Evolutionary conservation across 1,140 invertebrate genomes (phyloP).

Genomic region (Apis florea): DNA sequence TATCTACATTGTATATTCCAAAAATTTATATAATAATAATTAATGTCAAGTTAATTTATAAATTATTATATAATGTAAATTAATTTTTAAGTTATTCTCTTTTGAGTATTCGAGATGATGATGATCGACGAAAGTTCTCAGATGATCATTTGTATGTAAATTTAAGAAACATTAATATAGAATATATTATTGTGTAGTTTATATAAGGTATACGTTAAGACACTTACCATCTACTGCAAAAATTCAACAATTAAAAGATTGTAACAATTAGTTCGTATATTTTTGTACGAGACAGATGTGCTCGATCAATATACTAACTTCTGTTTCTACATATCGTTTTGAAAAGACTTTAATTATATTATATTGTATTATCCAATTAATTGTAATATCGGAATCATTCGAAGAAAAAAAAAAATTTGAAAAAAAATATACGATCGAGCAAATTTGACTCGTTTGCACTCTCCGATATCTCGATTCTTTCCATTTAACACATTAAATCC

Average conservation of each 20-base stretch:
- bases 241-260: conserved; percentile 79
- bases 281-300: conserved; percentile 36
- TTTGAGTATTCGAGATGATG: not conserved
- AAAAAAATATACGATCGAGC: conserved; percentile 14
- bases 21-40: not conserved
- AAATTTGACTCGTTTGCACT: conserved; percentile 27
- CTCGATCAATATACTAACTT: not conserved
- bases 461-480: conserved; percentile 14
- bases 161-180: conserved; percentile 79
- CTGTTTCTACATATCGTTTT: too few relatives aligned
- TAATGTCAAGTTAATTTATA: not conserved
- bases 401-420: not conserved
- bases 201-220: conserved; percentile 77
- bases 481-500: conserved; percentile 42
- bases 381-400: not conserved
- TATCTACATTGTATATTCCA: not conserved
- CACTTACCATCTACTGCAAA: conserved; percentile 78
- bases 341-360: not conserved
- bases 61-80: not conserved
- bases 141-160: conserved; percentile 60
- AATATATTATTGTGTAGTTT: conserved; percentile 77
- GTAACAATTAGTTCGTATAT: conserved; percentile 73
- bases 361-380: not conserved
- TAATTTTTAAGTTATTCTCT: conserved; percentile 9
- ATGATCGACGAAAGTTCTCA: conserved; percentile 37